Conservation (phyloP, 2,888 invertebrate genomes). For the Drosophila lutescens region DNA sequence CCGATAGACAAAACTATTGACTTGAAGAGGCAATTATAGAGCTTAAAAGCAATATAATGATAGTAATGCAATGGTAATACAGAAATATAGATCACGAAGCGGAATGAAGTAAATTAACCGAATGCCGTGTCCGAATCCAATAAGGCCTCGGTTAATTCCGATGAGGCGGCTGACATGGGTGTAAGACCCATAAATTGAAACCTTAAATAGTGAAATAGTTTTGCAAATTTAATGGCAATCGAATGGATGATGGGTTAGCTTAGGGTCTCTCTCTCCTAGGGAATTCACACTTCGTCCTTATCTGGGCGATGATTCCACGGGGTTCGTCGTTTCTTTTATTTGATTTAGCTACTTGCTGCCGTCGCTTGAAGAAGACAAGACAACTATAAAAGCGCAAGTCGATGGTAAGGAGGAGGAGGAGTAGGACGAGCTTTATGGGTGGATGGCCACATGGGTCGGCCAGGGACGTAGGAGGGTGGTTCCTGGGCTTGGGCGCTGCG, state of each 20-base stretch:
- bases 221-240: neutral
- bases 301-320: slow-evolving; percentile 6
- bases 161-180: neutral
- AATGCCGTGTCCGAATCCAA: neutral
- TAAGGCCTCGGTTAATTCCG: neutral
- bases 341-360: slow-evolving; percentile 52
- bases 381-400: slow-evolving; percentile 68
- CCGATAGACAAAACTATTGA: no score
- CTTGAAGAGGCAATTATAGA: neutral
- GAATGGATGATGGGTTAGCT: neutral
- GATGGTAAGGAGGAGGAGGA: neutral
- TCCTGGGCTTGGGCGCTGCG: slow-evolving; percentile 9
- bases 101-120: neutral
- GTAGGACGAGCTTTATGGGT: slow-evolving; percentile 1
- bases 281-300: slow-evolving; percentile 30
- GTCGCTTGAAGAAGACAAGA: slow-evolving; percentile 60
- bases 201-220: neutral
- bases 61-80: neutral
- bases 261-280: neutral
- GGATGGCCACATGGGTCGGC: slow-evolving; percentile 5
- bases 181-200: neutral
- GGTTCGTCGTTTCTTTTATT: slow-evolving; percentile 37
- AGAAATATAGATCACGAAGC: neutral
- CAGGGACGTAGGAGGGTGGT: slow-evolving; percentile 1
- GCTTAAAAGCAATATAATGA: neutral